Percentiles rank a stretch among this genome's conserved stretches.
Conservation (phyloP, 53 echinoderm and acorn worm species). For the Luidia sarsii region DNA sequence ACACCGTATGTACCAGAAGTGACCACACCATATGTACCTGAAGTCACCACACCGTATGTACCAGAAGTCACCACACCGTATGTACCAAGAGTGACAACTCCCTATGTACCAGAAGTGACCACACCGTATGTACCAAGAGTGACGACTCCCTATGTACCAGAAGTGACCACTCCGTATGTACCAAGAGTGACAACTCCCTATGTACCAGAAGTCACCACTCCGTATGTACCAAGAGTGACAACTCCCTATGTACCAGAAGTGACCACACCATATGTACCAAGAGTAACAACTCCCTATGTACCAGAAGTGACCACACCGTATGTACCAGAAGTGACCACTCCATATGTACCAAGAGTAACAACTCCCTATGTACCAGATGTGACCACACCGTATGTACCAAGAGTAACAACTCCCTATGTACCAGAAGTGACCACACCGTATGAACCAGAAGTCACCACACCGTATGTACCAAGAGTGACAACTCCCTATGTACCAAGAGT, state of each 20-base stretch:
- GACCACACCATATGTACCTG: background rate
- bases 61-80: background rate
- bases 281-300: background rate
- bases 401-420: conserved; percentile 15
- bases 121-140: background rate
- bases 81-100: conserved; percentile 1
- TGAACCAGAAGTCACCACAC: conserved; percentile 7
- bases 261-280: background rate
- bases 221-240: background rate
- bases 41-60: background rate
- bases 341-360: background rate
- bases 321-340: background rate
- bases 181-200: background rate
- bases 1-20: background rate
- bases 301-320: background rate
- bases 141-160: background rate
- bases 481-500: conserved; percentile 1
- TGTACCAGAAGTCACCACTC: background rate
- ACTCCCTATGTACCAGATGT: conserved; percentile 3
- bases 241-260: background rate
- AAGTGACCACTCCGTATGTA: background rate
- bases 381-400: too few relatives aligned
- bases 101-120: background rate
- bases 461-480: background rate
- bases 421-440: background rate